phyloP scores from a whole-genome alignment of 1,140 invertebrate genomes.

The Atta cephalotes region DNA sequence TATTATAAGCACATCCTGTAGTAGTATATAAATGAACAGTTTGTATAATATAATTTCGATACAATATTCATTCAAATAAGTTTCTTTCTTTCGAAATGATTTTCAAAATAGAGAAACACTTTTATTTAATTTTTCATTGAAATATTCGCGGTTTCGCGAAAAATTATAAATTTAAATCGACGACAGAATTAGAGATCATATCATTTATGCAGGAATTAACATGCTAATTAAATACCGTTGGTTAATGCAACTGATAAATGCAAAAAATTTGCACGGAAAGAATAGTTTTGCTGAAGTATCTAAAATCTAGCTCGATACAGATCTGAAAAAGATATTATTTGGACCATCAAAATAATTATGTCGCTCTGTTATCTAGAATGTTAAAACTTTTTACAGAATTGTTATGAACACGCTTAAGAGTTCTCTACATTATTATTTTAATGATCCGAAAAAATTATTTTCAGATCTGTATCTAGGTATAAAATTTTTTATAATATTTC shows the following conservation, averaged over 20 bases:
- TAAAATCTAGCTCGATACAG: no score
- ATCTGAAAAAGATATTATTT: no score
- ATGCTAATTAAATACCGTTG: background rate
- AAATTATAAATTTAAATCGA: slow-evolving; percentile 10
- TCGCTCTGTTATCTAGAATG: no score
- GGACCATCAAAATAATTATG: no score
- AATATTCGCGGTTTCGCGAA: background rate
- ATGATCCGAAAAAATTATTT: no score
- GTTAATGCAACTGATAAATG: background rate
- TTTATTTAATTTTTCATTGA: background rate
- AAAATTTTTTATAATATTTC: no score
- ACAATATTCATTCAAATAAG: no score
- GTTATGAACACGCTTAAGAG: no score
- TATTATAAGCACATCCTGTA: background rate
- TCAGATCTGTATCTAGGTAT: no score
- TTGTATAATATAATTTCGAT: background rate
- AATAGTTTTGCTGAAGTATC: no score
- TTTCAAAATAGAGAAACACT: background rate
- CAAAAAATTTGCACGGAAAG: background rate
- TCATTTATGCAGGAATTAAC: background rate
- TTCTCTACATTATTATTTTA: no score
- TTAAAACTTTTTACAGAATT: no score
- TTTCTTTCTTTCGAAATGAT: background rate
- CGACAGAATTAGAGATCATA: background rate
- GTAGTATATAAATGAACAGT: background rate